Evolutionary conservation across 1,140 invertebrate species (phyloP), one percentile per base, ranked within the genome.

Genomic region (Conus betulinus): DNA sequence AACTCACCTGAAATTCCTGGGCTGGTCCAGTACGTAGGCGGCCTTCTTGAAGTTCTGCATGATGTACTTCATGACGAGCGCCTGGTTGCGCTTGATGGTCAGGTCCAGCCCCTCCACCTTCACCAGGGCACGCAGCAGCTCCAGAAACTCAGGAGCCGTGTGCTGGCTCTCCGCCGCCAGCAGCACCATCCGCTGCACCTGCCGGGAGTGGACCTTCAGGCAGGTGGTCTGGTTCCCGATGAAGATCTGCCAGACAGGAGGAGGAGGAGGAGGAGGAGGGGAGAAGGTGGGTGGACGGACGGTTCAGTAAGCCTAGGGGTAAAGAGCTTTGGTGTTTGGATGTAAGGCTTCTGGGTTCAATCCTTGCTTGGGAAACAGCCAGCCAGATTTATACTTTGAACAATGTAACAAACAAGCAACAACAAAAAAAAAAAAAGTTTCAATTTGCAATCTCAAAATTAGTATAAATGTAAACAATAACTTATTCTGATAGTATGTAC

Each of bases 61-160:
- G 87, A 95, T 93, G 87, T 95, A 95, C 89, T 95, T 95, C 95
- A 95, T 95, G 7, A 95, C 94, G 23, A 94, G 92, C 17, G 93
- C 93, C 88, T 95, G 95, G 82, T 95, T 95, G 39, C 95, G 89
- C 89, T 95, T 95, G 88, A 95, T 93, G 23, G 95, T 93, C 71
- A 95, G 87, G 84, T 95, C 94, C 13, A 94, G 93, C 15, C 93
- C 93, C 84, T 95, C 94, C 5, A 95, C 95, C 90, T 95, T 95
- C 17, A 95, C 94, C 51, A 95, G 91, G 13, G 93, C 92, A 63
- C 93, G 93, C 1, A 95, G 91, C 10, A 95, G 91, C 76, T 94
- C 94, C 52, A 95, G 92, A 74, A 95, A 95, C 88, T 95, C 94
- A 10, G 94, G 94, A n/a, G 94, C 94, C 20, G 92, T 89, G 60